Conservation (phyloP, 2,113 vertebrate species). For the Brevimyrus niger region DNA sequence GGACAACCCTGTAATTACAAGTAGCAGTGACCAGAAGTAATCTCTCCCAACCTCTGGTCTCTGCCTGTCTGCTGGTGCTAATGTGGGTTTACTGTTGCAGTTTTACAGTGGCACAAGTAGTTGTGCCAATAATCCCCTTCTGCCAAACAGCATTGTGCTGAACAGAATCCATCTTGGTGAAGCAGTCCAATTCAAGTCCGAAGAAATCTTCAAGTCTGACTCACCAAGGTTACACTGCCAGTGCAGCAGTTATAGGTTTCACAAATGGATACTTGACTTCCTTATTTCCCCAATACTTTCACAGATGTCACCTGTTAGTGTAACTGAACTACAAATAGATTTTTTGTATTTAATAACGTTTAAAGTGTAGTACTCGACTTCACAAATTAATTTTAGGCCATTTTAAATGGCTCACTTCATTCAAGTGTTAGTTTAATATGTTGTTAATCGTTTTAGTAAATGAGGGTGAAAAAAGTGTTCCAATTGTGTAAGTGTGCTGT, state of each 20-base stretch:
- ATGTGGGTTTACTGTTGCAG: not conserved
- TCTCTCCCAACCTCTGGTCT: not conserved
- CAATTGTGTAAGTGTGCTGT: not conserved
- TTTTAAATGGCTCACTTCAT: not conserved
- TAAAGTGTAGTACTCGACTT: not conserved
- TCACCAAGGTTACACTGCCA: not conserved
- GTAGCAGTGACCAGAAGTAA: not conserved
- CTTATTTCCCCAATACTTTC: not conserved
- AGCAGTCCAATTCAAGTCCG: not conserved
- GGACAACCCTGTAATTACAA: not conserved
- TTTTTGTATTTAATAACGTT: not conserved
- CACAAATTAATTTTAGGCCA: not conserved
- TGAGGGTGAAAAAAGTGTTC: not conserved
- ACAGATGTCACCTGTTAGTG: not conserved
- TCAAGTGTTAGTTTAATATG: not conserved
- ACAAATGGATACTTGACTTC: not conserved
- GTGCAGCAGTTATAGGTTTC: not conserved
- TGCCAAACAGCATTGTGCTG: slow-evolving; percentile 14
- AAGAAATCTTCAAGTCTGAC: not conserved
- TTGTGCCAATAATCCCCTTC: not conserved
- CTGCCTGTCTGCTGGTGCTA: not conserved
- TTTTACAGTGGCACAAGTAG: slow-evolving; percentile 17
- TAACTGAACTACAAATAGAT: not conserved
- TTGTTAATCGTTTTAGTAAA: not conserved
- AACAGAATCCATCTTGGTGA: slow-evolving; percentile 13